Base-by-base conservation (phyloP, 2,113 vertebrate genomes). In the Parotia lawesii region DNA sequence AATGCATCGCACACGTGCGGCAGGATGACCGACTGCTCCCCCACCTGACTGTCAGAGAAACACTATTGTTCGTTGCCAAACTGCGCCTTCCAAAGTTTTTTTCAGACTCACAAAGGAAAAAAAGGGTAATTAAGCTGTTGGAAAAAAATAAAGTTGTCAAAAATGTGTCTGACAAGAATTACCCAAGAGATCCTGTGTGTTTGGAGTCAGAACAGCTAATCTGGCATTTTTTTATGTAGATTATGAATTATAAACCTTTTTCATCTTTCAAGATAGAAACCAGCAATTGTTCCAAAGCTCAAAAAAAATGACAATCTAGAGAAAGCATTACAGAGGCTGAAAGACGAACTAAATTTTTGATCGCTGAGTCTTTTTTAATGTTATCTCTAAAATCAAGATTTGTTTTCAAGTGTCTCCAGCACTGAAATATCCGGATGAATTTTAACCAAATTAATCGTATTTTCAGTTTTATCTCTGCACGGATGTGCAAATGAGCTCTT, bases 21-120 rank as follows among this genome's bases (percentile, higher is more conserved):
- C 99, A 99, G 93, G 98, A 99, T 9, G 99, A 99, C 97, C 98
- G 98, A 8, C 98, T 99, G 73, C 98, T 99, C 67, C 98, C 99
- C 47, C 98, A 99, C 95, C 98, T 99, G 95, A 99, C 98, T 1
- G 99, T 99, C 65, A 97, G 98, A 4, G 99, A 99, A 98, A 99
- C 99, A 9, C 97, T 99, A 29, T 66, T 96, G 77, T 99, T 99
- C 31, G 93, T 99, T 11, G 99, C 99, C 86, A 98, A 98, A 89
- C 97, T 99, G 71, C 98, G 99, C 54, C 98, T 99, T 60, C 99
- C 99, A 44, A 98, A 98, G 53, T 96, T 95, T 96, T 99, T 98
- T 98, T 98, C 98, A 22, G 98, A 99, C 82, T 96, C 98, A 50
- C 98, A 99, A 96, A 98, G 98, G 66, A 91, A 99, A 97, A 98